These are phyloP conservation scores for Craseonycteris thonglongyai DNA, from an alignment of 2,113 vertebrate genomes.

Conservation along the genomic window DNA sequence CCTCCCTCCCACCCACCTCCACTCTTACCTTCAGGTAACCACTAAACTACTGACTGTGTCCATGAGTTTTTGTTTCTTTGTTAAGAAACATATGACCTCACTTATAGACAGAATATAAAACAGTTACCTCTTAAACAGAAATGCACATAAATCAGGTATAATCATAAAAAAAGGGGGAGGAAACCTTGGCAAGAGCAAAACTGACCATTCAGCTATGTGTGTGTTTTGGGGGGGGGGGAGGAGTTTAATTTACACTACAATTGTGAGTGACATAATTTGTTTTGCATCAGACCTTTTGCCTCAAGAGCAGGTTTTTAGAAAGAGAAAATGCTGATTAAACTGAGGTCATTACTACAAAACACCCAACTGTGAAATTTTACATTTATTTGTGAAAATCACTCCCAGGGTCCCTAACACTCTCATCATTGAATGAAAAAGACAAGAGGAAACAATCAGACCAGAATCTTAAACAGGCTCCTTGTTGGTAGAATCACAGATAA, in stretches of 20 bases:
- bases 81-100: no score
- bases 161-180: background rate
- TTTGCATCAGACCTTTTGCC: conserved; percentile 14
- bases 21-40: no score
- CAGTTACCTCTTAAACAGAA: background rate
- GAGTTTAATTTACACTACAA: conserved; percentile 32
- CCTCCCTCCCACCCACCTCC: no score
- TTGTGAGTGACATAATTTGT: conserved; percentile 7
- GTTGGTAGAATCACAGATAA: background rate
- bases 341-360: conserved; percentile 37
- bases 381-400: background rate
- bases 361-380: conserved; percentile 11
- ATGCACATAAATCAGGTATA: background rate
- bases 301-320: conserved; percentile 25
- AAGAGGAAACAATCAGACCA: background rate
- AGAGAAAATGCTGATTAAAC: conserved; percentile 40
- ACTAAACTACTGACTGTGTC: no score
- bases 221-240: no score
- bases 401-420: background rate
- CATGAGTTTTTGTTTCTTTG: no score
- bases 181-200: background rate
- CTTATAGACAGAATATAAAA: no score
- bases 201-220: background rate
- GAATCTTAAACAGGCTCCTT: background rate
- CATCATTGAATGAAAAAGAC: background rate